These are phyloP conservation scores for Cyclophora albipunctata DNA, from an alignment of 2,888 invertebrate genomes.

Conservation along the genomic window DNA sequence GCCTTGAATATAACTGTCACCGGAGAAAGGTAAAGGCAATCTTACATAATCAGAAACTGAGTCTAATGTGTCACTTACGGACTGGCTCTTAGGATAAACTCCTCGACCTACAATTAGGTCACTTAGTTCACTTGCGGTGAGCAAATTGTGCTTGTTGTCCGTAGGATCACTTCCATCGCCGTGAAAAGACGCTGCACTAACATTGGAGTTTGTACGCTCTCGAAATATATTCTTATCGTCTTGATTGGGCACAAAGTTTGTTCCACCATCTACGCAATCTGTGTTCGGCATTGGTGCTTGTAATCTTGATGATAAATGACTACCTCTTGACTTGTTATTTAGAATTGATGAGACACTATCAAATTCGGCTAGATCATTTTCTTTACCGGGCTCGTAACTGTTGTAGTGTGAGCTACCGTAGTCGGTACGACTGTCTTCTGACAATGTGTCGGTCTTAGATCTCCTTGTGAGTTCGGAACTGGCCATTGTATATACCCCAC, in stretches of 20 bases:
- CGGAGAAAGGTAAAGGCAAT: conserved; percentile 76
- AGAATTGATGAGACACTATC: conserved; percentile 69
- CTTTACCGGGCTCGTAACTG: conserved; percentile 71
- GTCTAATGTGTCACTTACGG: conserved; percentile 89
- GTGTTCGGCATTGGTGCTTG: conserved; percentile 40
- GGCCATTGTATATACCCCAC: conserved; percentile 88
- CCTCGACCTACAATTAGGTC: conserved; percentile 88
- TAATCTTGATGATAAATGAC: conserved; percentile 34
- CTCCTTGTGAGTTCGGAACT: conserved; percentile 78
- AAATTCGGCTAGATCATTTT: conserved; percentile 67
- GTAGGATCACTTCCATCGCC: conserved; percentile 94
- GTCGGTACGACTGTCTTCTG: conserved; percentile 60
- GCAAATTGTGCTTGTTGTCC: conserved; percentile 82
- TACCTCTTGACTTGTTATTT: conserved; percentile 66
- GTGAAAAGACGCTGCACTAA: conserved; percentile 87
- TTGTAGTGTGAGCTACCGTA: conserved; percentile 74
- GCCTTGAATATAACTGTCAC: conserved; percentile 75
- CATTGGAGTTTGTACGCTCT: conserved; percentile 84
- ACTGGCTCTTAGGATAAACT: conserved; percentile 82
- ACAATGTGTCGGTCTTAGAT: conserved; percentile 75
- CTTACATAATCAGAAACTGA: conserved; percentile 94
- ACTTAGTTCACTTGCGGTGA: conserved; percentile 88
- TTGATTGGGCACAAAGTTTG: conserved; percentile 46
- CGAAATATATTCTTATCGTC: conserved; percentile 72
- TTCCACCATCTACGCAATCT: conserved; percentile 71